Evolutionary conservation across 2,113 vertebrate genomes (phyloP).

Genomic region (Sinocyclocheilus maitianheensis): DNA sequence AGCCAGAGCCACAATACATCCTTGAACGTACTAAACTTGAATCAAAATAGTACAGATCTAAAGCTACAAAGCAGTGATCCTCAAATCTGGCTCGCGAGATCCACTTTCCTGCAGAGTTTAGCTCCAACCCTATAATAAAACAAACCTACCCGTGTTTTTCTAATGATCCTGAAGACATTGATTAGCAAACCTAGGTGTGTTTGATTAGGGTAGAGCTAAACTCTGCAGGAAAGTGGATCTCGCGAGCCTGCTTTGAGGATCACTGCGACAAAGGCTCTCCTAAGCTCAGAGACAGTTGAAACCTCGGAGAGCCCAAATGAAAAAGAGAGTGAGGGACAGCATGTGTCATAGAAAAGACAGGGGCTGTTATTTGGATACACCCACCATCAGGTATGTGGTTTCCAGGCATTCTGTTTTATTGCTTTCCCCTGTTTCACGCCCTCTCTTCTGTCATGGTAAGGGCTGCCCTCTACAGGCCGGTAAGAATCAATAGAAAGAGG

Average conservation of each 20-base stretch:
- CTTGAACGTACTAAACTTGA: not conserved
- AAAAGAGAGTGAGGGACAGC: constrained; percentile 18
- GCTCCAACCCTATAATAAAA: too few species aligned
- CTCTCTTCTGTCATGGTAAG: constrained; percentile 1
- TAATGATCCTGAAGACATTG: too few species aligned
- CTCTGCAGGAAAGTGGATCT: too few species aligned
- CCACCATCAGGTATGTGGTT: not conserved
- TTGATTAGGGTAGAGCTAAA: too few species aligned
- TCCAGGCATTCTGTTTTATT: constrained; percentile 19
- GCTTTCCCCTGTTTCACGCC: not conserved
- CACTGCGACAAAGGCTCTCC: not conserved
- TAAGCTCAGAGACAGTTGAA: not conserved
- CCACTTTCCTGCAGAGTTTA: too few species aligned
- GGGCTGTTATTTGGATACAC: constrained; percentile 2
- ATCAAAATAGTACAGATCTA: not conserved
- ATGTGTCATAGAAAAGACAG: constrained; percentile 11
- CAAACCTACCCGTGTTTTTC: too few species aligned
- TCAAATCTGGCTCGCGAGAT: too few species aligned
- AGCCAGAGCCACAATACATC: not conserved
- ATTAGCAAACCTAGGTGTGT: too few species aligned
- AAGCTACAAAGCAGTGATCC: not conserved
- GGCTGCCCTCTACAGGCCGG: constrained; percentile 30
- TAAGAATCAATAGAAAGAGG: not conserved
- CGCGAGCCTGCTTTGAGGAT: too few species aligned
- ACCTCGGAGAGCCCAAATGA: not conserved